These are phyloP conservation scores for Ennomos quercinarius DNA, from an alignment of 2,888 invertebrate genomes.

Conservation along the genomic window DNA sequence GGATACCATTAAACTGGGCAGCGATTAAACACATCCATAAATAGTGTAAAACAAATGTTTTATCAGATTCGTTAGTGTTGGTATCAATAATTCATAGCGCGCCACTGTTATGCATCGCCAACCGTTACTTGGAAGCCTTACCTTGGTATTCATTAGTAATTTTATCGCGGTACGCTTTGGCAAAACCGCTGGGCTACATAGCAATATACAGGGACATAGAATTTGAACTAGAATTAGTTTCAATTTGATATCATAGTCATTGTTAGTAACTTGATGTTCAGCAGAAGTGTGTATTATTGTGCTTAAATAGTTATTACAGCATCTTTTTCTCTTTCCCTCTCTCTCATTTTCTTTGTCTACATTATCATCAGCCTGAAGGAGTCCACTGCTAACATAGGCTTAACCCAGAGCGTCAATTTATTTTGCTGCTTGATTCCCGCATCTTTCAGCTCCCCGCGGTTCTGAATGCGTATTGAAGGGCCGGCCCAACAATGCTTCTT, in stretches of 20 bases:
- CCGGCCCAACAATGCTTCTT: too few species aligned
- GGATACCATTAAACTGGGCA: conserved; percentile 53
- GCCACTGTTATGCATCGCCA: conserved; percentile 75
- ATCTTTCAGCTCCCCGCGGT: too few species aligned
- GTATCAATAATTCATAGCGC: conserved; percentile 82
- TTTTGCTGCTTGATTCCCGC: too few species aligned
- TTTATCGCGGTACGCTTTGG: conserved; percentile 79
- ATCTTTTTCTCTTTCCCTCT: too few species aligned
- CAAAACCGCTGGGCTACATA: conserved; percentile 83
- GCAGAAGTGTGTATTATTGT: too few species aligned
- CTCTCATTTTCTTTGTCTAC: too few species aligned
- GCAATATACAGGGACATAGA: conserved; percentile 56
- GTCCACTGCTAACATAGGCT: too few species aligned
- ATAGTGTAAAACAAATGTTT: conserved; percentile 75
- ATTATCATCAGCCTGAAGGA: too few species aligned
- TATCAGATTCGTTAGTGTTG: conserved; percentile 73
- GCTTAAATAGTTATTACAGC: too few species aligned
- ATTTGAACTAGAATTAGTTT: conserved; percentile 26
- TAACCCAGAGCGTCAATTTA: too few species aligned
- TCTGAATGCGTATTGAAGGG: too few species aligned
- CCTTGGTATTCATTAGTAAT: conserved; percentile 79
- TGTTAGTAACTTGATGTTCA: too few species aligned
- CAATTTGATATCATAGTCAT: neutral
- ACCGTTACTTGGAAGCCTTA: conserved; percentile 84
- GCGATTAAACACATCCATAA: conserved; percentile 68